Evolutionary conservation across 2,888 invertebrate genomes (phyloP), one percentile per base, ranked within the genome.

Genomic region (Parasteatoda lunata): DNA sequence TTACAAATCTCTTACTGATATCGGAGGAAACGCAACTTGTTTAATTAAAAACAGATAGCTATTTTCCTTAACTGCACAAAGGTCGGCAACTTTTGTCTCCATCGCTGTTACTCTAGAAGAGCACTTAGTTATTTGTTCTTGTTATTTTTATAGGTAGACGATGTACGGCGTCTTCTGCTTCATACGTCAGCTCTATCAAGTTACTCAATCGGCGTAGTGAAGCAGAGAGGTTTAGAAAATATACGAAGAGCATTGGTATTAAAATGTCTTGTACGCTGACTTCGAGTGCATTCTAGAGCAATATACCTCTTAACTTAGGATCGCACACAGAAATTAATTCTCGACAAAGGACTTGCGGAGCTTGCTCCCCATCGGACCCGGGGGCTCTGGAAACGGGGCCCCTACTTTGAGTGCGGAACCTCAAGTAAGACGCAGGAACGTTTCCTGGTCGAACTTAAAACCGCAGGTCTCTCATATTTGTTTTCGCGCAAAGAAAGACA

Each of bases 1-100:
- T 59, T 70, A 70, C 71, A 6, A 70, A 83, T 69, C 65, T 83
- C 5, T 59, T 83, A 8, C 49, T 80, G 6, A 52, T 72, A n/a
- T 15, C 45, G 8, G 72, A 47, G 65, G 13, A 13, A 7, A 49
- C 64, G 48, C 48, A 48, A n/a, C 83, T 71, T 77, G 77, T 64
- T 52, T 69, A 49, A 15, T 65, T 71, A 1, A 77, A 65, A 51
- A 13, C 45, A 5, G 66, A 8, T 52, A 73, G 7, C 66, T 81
- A 5, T 9, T 13, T 0, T 7, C 65, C 11, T 3, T 52, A 6
- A 75, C 68, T 3, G 9, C 59, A 0, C 65, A 80, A 51, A n/a
- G 65, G 1, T 65, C 9, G 4, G 48, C 30, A 51, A 52, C 7
- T 52, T 9, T 52, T 77, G 77, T 52, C 65, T 84, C 5, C 84